Conservation (phyloP, 2,888 invertebrate species). For the Zelleria hepariella region DNA sequence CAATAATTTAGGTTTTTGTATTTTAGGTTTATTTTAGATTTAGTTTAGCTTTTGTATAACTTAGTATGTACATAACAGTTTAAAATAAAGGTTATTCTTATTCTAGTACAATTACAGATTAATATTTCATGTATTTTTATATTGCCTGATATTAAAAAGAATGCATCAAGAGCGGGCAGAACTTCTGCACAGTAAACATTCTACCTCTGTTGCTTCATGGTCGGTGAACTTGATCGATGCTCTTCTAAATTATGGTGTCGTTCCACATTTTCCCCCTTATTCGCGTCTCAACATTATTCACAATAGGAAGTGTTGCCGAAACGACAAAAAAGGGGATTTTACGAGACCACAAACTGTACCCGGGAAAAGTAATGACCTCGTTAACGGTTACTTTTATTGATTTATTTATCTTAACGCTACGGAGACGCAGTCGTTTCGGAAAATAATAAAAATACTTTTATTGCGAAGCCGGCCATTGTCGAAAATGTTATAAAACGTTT, state of each 20-base stretch:
- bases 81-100: too few species aligned
- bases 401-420: conserved; percentile 4
- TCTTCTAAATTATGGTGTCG: background rate
- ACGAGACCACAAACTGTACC: background rate
- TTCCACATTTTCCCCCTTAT: background rate
- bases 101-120: too few species aligned
- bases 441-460: conserved; percentile 5
- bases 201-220: background rate
- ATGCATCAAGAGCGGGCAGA: too few species aligned
- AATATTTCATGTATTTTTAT: too few species aligned
- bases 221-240: background rate
- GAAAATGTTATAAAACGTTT: background rate
- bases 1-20: too few species aligned
- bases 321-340: background rate
- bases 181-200: too few species aligned
- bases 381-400: conserved; percentile 11
- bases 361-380: conserved; percentile 7
- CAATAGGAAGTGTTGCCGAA: background rate
- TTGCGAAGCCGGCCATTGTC: background rate
- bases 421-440: conserved; percentile 7
- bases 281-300: background rate
- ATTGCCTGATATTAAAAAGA: too few species aligned
- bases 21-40: too few species aligned
- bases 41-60: too few species aligned
- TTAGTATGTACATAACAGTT: too few species aligned